Percentiles rank a stretch among this genome's conserved stretches.
Evolutionary conservation across 2,888 invertebrate genomes (phyloP).

Genomic region (Melipona beecheii): DNA sequence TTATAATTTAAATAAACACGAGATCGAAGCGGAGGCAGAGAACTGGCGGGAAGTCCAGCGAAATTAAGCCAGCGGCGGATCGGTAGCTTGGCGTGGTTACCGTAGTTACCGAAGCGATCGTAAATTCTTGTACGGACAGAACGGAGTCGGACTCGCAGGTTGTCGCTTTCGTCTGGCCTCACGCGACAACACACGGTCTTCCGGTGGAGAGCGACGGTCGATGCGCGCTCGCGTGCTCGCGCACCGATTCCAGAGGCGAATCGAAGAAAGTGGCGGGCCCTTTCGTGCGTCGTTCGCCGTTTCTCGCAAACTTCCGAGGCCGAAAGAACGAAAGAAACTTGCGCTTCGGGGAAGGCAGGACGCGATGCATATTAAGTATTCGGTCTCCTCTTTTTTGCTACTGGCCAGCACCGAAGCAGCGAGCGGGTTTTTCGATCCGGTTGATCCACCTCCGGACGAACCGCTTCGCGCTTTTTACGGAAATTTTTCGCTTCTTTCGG

Average conservation of each 20-base stretch:
- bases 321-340: conserved; percentile 14
- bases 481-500: conserved; percentile 30
- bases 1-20: conserved; percentile 47
- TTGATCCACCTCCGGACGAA: conserved; percentile 16
- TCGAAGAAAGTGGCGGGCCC: conserved; percentile 17
- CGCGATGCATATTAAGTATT: conserved; percentile 40
- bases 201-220: conserved; percentile 24
- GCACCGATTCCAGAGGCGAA: conserved; percentile 35
- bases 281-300: conserved; percentile 31
- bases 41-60: conserved; percentile 22
- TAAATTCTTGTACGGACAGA: conserved; percentile 1
- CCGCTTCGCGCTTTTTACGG: conserved; percentile 26
- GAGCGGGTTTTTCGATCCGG: conserved; percentile 37
- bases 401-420: background rate
- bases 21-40: conserved; percentile 16
- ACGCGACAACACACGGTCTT: conserved; percentile 28
- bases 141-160: background rate
- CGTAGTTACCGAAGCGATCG: background rate
- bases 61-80: background rate
- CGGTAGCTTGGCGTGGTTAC: background rate
- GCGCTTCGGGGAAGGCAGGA: conserved; percentile 29
- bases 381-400: conserved; percentile 7
- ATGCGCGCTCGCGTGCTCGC: conserved; percentile 55
- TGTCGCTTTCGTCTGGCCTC: background rate
- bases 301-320: conserved; percentile 13